phyloP scores from a whole-genome alignment of 2,888 invertebrate species.

The Drosophila nr. perissopoda region DNA sequence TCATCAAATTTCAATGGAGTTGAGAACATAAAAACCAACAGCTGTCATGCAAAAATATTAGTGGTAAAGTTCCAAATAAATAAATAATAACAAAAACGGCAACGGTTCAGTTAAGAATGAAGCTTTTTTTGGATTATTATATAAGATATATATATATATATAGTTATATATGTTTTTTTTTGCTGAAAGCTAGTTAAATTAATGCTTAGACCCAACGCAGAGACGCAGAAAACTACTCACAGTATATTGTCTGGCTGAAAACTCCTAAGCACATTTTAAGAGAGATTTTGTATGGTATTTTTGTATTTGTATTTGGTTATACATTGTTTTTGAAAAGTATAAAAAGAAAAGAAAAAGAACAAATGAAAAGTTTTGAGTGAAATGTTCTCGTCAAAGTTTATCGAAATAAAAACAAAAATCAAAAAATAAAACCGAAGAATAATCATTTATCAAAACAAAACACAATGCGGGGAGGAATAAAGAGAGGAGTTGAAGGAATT shows the following conservation, averaged over 20 bases:
- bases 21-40: neutral
- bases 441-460: constrained; percentile 24
- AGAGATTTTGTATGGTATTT: constrained; percentile 70
- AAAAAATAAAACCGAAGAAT: constrained; percentile 16
- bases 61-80: too few species aligned
- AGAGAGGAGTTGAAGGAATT: neutral
- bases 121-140: constrained; percentile 6
- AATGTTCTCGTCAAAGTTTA: constrained; percentile 39
- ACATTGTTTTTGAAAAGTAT: constrained; percentile 41
- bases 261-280: constrained; percentile 80
- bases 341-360: constrained; percentile 74
- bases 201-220: constrained; percentile 37
- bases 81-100: constrained; percentile 16
- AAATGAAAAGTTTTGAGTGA: constrained; percentile 67
- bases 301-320: constrained; percentile 38
- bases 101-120: constrained; percentile 16
- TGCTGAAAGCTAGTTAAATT: constrained; percentile 36
- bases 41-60: constrained; percentile 39
- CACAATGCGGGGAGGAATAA: constrained; percentile 17
- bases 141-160: constrained; percentile 5
- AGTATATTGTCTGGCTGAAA: constrained; percentile 85
- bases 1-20: neutral
- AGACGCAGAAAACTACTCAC: constrained; percentile 79
- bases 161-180: neutral
- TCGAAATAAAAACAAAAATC: constrained; percentile 25